phyloP scores from a whole-genome alignment of 2,113 vertebrate species.

The Atrichornis clamosus region DNA sequence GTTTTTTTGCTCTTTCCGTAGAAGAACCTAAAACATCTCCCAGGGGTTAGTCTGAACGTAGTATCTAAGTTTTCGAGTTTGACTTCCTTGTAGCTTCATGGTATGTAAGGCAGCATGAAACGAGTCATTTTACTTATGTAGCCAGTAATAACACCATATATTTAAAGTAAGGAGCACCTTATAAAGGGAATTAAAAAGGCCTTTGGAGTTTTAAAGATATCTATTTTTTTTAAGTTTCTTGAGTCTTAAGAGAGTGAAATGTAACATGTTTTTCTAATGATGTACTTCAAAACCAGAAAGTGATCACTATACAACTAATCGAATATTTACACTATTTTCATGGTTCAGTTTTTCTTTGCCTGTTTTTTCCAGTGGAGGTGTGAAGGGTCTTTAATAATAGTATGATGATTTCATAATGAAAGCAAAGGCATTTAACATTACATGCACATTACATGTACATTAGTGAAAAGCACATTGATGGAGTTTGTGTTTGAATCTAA shows the following conservation, averaged over 20 bases:
- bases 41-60: background rate
- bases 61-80: background rate
- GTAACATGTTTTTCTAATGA: background rate
- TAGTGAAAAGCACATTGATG: background rate
- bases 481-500: background rate
- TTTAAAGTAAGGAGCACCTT: background rate
- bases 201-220: background rate
- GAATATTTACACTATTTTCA: background rate
- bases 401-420: background rate
- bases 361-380: background rate
- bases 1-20: background rate
- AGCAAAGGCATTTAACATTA: background rate
- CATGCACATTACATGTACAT: background rate
- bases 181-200: background rate
- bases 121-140: background rate
- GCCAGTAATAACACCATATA: background rate
- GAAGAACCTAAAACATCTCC: background rate
- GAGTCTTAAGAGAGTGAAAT: background rate
- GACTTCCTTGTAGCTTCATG: background rate
- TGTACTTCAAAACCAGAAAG: background rate
- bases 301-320: background rate
- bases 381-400: background rate
- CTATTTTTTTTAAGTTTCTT: background rate
- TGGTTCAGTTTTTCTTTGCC: accelerated
- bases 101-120: background rate